Percentiles rank a stretch among this genome's conserved stretches.
Evolutionary conservation across 2,888 invertebrate genomes (phyloP).

Genomic region (Pseudolycoriella hygida): DNA sequence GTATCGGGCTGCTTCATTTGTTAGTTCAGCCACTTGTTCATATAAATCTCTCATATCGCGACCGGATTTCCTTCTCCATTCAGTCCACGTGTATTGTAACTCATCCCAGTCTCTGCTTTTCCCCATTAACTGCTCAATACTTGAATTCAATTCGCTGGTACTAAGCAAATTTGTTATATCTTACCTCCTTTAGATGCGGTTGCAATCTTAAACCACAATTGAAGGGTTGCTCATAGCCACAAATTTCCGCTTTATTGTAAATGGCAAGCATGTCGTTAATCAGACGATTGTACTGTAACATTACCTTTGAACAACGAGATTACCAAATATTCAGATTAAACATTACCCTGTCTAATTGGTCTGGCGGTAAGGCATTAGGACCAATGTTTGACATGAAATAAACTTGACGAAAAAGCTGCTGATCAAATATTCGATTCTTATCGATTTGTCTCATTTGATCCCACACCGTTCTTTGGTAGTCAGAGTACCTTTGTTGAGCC

Average conservation of each 20-base stretch:
- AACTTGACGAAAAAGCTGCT: constrained; percentile 51
- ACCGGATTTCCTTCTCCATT: constrained; percentile 76
- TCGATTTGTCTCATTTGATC: constrained; percentile 55
- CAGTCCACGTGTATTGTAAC: constrained; percentile 72
- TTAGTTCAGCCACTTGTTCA: constrained; percentile 59
- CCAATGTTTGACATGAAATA: constrained; percentile 62
- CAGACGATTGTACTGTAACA: constrained; percentile 62
- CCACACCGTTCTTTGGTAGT: constrained; percentile 67
- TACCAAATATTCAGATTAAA: neutral
- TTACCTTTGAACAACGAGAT: constrained; percentile 3
- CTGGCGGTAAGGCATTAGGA: constrained; percentile 64
- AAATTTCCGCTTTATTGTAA: constrained; percentile 70
- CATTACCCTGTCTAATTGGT: constrained; percentile 63
- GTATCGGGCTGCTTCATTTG: constrained; percentile 60
- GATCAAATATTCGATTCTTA: constrained; percentile 46
- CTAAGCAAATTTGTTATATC: constrained; percentile 12
- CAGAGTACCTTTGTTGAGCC: constrained; percentile 62
- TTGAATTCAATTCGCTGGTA: neutral
- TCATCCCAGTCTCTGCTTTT: constrained; percentile 74
- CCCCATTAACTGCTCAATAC: constrained; percentile 43
- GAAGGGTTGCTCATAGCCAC: constrained; percentile 69
- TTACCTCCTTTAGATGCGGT: constrained; percentile 45
- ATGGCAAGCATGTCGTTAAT: constrained; percentile 79
- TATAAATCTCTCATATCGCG: constrained; percentile 60
- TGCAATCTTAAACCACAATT: constrained; percentile 64